phyloP scores from a whole-genome alignment of 2,113 vertebrate species.

The Odontesthes bonariensis region DNA sequence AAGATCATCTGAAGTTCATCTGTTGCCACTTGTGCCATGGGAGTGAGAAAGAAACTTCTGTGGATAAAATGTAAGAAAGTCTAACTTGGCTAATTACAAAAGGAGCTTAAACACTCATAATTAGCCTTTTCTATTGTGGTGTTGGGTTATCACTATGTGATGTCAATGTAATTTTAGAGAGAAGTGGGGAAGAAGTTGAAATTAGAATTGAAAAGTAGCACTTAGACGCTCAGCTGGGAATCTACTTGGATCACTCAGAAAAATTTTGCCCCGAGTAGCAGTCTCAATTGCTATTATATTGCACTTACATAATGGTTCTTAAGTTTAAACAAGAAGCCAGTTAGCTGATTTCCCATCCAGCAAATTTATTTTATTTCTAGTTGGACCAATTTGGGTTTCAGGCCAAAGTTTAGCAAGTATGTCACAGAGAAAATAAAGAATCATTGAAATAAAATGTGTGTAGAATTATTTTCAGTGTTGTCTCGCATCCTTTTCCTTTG shows the following conservation, averaged over 20 bases:
- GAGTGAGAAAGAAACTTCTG: slow-evolving; percentile 58
- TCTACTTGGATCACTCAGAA: slow-evolving; percentile 50
- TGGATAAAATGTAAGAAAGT: slow-evolving; percentile 67
- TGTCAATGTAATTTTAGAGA: slow-evolving; percentile 68
- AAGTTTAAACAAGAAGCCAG: slow-evolving; percentile 32
- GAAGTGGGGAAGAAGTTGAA: slow-evolving; percentile 55
- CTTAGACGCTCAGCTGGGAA: slow-evolving; percentile 71
- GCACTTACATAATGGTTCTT: slow-evolving; percentile 44
- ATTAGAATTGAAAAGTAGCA: slow-evolving; percentile 63
- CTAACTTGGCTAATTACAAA: slow-evolving; percentile 75
- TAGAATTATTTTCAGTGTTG: no score
- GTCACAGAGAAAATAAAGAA: background rate
- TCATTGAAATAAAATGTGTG: no score
- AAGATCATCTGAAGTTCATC: slow-evolving; percentile 66
- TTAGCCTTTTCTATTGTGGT: slow-evolving; percentile 72
- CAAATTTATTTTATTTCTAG: slow-evolving; percentile 30
- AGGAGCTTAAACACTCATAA: slow-evolving; percentile 77
- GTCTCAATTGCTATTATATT: slow-evolving; percentile 37
- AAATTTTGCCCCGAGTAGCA: slow-evolving; percentile 36
- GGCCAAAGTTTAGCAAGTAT: slow-evolving; percentile 4
- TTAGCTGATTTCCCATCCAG: slow-evolving; percentile 1
- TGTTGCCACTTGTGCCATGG: slow-evolving; percentile 36
- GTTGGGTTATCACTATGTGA: slow-evolving; percentile 73
- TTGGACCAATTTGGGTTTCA: background rate
- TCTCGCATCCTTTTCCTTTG: no score